Evolutionary conservation across 2,797 vertebrate species (phyloP).

Genomic region (Leptoclinus maculatus): DNA sequence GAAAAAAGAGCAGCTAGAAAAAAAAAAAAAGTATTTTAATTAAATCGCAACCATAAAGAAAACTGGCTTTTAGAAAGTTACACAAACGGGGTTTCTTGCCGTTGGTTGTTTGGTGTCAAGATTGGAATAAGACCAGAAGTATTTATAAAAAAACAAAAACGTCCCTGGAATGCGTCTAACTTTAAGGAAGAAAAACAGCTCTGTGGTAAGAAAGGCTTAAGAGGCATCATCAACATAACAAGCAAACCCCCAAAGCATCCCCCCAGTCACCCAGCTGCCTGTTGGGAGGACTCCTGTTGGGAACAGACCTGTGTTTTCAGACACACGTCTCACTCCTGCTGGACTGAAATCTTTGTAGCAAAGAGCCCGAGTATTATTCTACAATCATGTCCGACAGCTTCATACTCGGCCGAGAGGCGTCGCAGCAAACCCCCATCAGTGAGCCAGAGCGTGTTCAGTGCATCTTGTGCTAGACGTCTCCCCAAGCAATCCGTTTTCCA

Average conservation of each 20-base stretch:
- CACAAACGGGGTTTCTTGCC: conserved; percentile 1
- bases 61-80: conserved; percentile 32
- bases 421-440: conserved; percentile 36
- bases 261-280: conserved; percentile 19
- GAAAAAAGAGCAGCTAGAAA: conserved; percentile 46
- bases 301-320: neutral
- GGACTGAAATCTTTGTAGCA: conserved; percentile 18
- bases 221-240: conserved; percentile 18
- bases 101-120: neutral
- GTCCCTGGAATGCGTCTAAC: neutral
- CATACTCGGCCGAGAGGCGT: conserved; percentile 31
- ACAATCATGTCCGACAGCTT: conserved; percentile 31
- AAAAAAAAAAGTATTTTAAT: conserved; percentile 23
- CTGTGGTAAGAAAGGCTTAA: neutral
- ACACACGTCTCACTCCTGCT: neutral
- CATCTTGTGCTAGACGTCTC: conserved; percentile 32
- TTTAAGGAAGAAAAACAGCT: neutral
- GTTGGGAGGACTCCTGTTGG: neutral
- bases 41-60: conserved; percentile 34
- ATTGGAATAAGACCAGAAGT: conserved; percentile 1
- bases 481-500: conserved; percentile 55
- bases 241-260: conserved; percentile 4
- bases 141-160: conserved; percentile 13
- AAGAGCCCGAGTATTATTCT: conserved; percentile 18
- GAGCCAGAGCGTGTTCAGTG: conserved; percentile 39